phyloP scores from a whole-genome alignment of 64 coral and sea anemone species.

The Montipora sp. region DNA sequence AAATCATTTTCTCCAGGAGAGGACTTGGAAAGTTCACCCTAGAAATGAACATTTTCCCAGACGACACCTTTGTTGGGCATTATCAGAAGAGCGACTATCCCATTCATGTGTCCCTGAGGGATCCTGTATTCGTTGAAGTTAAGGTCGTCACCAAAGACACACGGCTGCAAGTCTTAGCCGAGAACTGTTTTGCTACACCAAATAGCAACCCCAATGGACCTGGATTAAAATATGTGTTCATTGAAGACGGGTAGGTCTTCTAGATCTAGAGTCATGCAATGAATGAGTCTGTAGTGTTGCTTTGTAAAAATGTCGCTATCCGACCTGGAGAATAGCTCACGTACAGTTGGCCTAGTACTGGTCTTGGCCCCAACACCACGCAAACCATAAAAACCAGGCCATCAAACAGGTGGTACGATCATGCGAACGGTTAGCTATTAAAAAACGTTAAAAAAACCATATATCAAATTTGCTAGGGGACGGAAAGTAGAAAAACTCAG shows the following conservation, averaged over 20 bases:
- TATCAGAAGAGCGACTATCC: not conserved
- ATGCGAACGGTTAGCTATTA: too few species aligned
- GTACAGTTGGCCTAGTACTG: too few species aligned
- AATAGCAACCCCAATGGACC: not conserved
- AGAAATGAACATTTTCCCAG: conserved; percentile 6
- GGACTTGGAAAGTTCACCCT: not conserved
- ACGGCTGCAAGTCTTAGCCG: not conserved
- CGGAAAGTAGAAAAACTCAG: too few species aligned
- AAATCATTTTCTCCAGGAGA: conserved; percentile 45
- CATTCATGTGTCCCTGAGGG: not conserved
- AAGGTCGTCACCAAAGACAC: not conserved
- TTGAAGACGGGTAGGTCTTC: conserved; percentile 1
- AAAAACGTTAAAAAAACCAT: too few species aligned
- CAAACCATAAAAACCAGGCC: too few species aligned
- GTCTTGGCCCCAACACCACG: too few species aligned
- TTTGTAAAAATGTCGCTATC: too few species aligned
- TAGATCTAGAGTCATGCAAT: not conserved
- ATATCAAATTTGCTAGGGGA: too few species aligned
- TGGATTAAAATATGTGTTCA: conserved; percentile 30
- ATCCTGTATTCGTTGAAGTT: not conserved
- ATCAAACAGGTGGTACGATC: too few species aligned
- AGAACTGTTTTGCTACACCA: conserved; percentile 23
- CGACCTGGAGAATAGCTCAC: too few species aligned
- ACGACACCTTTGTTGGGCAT: not conserved
- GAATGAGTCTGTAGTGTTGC: too few species aligned